Conservation (phyloP, 2,797 vertebrate species). For the Margarornis squamiger region DNA sequence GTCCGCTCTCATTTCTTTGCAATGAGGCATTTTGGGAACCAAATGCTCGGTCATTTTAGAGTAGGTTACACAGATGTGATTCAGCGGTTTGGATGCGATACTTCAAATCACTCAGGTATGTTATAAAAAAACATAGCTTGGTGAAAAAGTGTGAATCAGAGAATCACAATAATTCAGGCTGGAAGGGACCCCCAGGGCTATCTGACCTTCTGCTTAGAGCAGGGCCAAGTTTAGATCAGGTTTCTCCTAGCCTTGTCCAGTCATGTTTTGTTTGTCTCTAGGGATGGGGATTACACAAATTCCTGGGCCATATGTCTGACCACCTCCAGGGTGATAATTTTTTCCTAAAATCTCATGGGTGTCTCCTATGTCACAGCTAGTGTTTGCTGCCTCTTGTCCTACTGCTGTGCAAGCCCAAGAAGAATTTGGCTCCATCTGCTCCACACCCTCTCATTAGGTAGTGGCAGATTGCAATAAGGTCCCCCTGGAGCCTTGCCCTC, state of each 20-base stretch:
- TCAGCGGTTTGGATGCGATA: not conserved
- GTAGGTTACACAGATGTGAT: not conserved
- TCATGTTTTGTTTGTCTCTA: not conserved
- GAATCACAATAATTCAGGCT: not conserved
- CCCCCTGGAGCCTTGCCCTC: not conserved
- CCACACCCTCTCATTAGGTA: not conserved
- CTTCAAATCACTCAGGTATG: not conserved
- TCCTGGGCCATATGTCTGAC: not conserved
- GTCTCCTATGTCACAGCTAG: fast-evolving
- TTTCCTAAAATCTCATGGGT: not conserved
- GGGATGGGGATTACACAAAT: not conserved
- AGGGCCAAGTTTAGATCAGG: not conserved
- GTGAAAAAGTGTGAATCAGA: not conserved
- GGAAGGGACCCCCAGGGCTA: fast-evolving
- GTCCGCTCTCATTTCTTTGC: not conserved
- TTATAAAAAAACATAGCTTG: not conserved
- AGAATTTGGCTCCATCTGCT: not conserved
- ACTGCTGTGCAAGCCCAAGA: not conserved
- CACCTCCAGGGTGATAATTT: not conserved
- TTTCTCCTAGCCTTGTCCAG: not conserved
- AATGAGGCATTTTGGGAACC: not conserved
- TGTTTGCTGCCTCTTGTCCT: not conserved
- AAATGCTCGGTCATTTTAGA: not conserved
- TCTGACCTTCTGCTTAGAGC: not conserved
- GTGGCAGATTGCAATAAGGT: not conserved